These are phyloP conservation scores for Procambarus clarkii DNA, from an alignment of 1,140 invertebrate genomes.

Conservation along the genomic window DNA sequence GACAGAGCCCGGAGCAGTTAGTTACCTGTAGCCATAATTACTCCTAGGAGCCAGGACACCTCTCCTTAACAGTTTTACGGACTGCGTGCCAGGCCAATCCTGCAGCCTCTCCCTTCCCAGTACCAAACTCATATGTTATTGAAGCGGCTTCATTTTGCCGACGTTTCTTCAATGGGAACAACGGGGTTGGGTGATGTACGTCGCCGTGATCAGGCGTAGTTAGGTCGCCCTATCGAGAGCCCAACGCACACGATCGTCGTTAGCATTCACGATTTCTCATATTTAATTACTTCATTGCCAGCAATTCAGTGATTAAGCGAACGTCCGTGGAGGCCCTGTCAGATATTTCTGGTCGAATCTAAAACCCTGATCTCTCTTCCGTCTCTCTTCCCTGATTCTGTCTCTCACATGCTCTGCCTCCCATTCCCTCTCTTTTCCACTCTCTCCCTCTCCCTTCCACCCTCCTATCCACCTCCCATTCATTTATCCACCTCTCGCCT, in stretches of 20 bases:
- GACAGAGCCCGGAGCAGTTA: no score
- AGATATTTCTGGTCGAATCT: conserved; percentile 21
- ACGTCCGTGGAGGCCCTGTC: conserved; percentile 11
- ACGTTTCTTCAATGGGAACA: conserved; percentile 36
- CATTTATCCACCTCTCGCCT: not conserved
- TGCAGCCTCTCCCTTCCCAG: no score
- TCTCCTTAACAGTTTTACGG: no score
- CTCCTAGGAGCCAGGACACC: no score
- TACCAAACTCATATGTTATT: not conserved
- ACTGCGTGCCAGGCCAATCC: no score
- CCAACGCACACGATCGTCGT: conserved; percentile 6
- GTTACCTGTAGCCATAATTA: no score
- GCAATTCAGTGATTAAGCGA: conserved; percentile 64
- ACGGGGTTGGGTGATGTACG: not conserved
- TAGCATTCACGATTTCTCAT: conserved; percentile 39
- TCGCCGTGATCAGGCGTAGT: conserved; percentile 10
- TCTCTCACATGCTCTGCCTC: conserved; percentile 12
- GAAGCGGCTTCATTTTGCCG: not conserved
- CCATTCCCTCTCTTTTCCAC: not conserved
- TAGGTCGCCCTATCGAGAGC: conserved; percentile 28
- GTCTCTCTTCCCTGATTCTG: not conserved
- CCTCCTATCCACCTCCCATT: not conserved
- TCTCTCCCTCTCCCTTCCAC: conserved; percentile 12
- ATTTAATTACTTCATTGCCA: conserved; percentile 67
- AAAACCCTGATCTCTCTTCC: not conserved